Evolutionary conservation across 2,888 invertebrate species (phyloP), one percentile per base, ranked within the genome.

Genomic region (Campoplex capitator): DNA sequence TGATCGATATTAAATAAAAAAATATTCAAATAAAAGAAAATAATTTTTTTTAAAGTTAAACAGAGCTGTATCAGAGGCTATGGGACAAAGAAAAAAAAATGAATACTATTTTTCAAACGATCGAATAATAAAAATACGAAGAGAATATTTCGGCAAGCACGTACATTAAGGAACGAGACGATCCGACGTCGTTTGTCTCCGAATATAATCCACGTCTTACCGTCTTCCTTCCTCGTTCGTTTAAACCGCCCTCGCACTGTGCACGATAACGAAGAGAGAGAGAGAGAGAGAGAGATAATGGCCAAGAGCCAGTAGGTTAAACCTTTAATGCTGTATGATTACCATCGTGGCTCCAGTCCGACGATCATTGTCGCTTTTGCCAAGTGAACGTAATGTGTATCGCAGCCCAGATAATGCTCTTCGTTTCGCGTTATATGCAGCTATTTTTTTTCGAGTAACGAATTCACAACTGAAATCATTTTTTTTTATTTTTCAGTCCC

Each of bases 281-380:
- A 23, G 23, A 38, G 38, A 3, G 38, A 38, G 38, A 3, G 38
- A 88, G 89, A 88, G 84, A 79, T 80, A 88, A 87, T 88, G 86
- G 79, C 74, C 54, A 80, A 84, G 86, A 88, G 87, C 89, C 90
- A 91, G 90, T 92, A 90, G 92, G 91, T 92, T 92, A 92, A 92
- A 92, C 92, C 91, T 91, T 92, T 93, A 92, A 93, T 92, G 92
- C 90, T 88, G 91, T 91, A 90, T 91, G 91, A 93, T 93, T 92
- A 92, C 91, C 91, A 88, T 48, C 89, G 88, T 88, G 91, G 91
- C 92, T 92, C 93, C 92, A 91, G 89, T 80, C 89, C 85, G 91
- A 88, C 92, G 91, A 89, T 87, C 88, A 86, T 58, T 38, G 42
- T 76, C 76, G 76, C 76, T 76, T n/a, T 82, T 83, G 80, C 86